Evolutionary conservation across 2,113 vertebrate genomes (phyloP).

Genomic region (Urocitellus parryii): DNA sequence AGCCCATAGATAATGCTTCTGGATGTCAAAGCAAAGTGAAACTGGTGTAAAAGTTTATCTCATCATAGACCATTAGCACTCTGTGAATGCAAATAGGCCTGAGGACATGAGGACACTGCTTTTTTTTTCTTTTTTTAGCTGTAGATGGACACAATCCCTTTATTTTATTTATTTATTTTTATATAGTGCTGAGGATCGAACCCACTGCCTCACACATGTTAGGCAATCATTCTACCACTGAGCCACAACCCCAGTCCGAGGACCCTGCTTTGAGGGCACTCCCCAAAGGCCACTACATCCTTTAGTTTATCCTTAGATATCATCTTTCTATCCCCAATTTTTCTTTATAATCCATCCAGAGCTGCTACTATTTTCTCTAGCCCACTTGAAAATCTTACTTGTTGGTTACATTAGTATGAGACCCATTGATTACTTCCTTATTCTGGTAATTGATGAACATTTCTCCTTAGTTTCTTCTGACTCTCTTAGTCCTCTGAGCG

Average conservation of each 20-base stretch:
- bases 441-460: not conserved
- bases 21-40: not conserved
- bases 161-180: too few species aligned
- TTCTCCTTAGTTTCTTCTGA: not conserved
- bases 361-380: not conserved
- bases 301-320: not conserved
- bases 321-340: not conserved
- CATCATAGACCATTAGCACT: not conserved
- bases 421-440: not conserved
- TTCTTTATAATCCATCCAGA: not conserved
- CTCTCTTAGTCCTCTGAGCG: not conserved
- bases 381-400: not conserved
- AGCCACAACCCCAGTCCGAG: not conserved
- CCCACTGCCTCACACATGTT: too few species aligned
- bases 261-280: not conserved
- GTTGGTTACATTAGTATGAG: not conserved
- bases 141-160: too few species aligned
- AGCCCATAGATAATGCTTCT: not conserved
- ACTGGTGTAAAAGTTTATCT: not conserved
- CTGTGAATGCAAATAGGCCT: not conserved
- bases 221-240: too few species aligned
- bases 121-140: not conserved
- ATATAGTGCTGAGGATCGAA: too few species aligned
- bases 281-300: accelerated
- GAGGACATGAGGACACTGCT: not conserved